phyloP scores from a whole-genome alignment of 1,140 invertebrate species.

The Medauroidea extradentata region DNA sequence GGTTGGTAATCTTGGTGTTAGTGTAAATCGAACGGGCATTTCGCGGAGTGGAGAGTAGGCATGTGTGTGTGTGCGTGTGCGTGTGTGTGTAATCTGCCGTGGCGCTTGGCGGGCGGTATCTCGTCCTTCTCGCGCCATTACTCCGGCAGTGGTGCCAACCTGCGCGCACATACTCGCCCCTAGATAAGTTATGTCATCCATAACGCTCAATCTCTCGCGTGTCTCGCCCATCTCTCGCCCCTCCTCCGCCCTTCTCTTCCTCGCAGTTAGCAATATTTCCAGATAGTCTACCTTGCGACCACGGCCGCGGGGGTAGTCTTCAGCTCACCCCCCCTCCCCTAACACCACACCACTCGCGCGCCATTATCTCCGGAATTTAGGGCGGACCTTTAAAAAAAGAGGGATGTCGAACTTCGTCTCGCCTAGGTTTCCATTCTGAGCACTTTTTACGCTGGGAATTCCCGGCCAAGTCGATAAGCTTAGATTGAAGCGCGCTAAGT shows the following conservation, averaged over 20 bases:
- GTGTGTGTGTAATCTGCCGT: background rate
- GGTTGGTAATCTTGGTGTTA: no score
- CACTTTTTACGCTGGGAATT: conserved; percentile 5
- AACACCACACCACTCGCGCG: no score
- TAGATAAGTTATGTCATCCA: no score
- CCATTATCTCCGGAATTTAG: conserved; percentile 16
- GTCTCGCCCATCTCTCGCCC: conserved; percentile 19
- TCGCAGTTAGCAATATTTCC: conserved; percentile 4
- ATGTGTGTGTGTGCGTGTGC: conserved; percentile 5
- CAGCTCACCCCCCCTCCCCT: background rate
- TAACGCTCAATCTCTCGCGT: conserved; percentile 10
- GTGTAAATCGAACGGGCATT: conserved; percentile 11
- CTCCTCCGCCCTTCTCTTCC: conserved; percentile 9
- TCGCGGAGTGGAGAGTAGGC: conserved; percentile 7
- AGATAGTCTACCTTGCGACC: no score
- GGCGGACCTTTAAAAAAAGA: conserved; percentile 13
- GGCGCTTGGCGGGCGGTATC: no score
- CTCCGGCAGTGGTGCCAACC: conserved; percentile 44
- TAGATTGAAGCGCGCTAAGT: no score
- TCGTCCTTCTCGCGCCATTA: conserved; percentile 38
- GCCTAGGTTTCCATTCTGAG: conserved; percentile 14
- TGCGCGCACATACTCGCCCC: conserved; percentile 42
- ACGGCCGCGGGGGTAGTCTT: background rate
- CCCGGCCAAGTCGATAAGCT: conserved; percentile 16
- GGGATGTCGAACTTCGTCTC: conserved; percentile 11